Base-by-base conservation (phyloP, 2,113 vertebrate species). In the Onychorhynchus coronatus region DNA sequence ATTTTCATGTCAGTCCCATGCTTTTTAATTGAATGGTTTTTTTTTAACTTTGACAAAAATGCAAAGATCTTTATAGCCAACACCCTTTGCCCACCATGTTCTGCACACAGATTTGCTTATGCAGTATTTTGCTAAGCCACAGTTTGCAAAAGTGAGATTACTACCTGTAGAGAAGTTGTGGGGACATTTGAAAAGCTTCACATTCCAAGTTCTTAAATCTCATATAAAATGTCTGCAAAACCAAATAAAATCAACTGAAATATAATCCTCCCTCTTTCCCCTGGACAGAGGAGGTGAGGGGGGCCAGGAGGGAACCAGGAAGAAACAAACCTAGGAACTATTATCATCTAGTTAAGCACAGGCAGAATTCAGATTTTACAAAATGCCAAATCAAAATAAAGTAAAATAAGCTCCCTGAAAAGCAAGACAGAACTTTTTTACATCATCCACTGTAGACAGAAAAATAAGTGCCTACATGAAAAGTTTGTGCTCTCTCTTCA, bases 391-490 rank as follows among this genome's bases (percentile, higher is more conserved):
- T 2, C 11, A 87, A 75, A 88, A 58, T 18, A 49, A 91, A 87
- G 21, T 20, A 74, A 76, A 94, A 71, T 12, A 21, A 65, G 19
- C 12, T 61, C 11, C 11, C 66, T 59, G 39, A 89, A 89, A 87
- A 81, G 13, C 21, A 84, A 47, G 33, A 78, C 7, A 71, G 12
- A 58, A 59, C 7, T 42, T 52, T 59, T 39, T 74, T 55, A 25
- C 4, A 59, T 39, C 24, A 63, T 16, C 14, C n/a, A 49, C 0
- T 55, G 14, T 0, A 73, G 14, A 65, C 0, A 52, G 20, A 63
- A 75, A 63, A 85, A 23, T 2, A 80, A 66, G 7, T 4, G 37
- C 33, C 11, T n/a, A 33, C 0, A 0, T n/a, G 7, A 53, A 46
- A 86, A 66, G 23, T 46, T 2, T 50, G 12, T 46, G 17, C 11